Base-by-base conservation (phyloP, 37 sponge, comb jelly and placozoan species). In the Aplysina aerophoba region DNA sequence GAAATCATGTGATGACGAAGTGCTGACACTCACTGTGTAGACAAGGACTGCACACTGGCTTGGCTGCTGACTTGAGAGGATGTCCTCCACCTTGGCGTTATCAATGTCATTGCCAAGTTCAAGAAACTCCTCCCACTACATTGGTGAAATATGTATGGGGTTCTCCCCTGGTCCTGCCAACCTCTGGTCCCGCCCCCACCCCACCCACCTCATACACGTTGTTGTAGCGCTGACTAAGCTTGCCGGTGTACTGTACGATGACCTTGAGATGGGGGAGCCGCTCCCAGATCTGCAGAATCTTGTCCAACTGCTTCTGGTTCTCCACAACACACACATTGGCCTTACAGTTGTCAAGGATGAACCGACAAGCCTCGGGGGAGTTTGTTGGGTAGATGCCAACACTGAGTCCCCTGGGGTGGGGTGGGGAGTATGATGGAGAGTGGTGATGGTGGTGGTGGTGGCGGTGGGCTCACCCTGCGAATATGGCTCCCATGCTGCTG, bases 211-310 rank as follows among this genome's bases (percentile, higher is more conserved):
- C 75, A 81, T 93, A 94, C 22, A 93, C 84, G 56, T 89, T 83
- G 20, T 87, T 84, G 55, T 93, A 74, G 55, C 84, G 41, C 79
- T 88, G 80, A 21, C 63, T 78, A 21, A 95, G 75, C 41, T 91
- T 81, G n/a, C 98, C 98, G 63, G 87, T 95, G 89, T 95, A 97
- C 63, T 95, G 98, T 4, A 97, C 91, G 63, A 97, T 91, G 39
- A 93, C 96, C 86, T 95, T 95, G 75, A 97, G 67, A 57, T 94
- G 79, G 68, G 97, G 97, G 20, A 94, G 93, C 30, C 67, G 71
- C 41, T 94, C 93, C 59, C 91, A 85, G 15, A 97, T 41, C 97
- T 86, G 59, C 38, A 96, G 73, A 15, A 96, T 84, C 64, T 91
- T 93, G 41, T 88, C 81, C 59, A 96, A 87, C 64, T 93, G 92